Evolutionary conservation across 2,797 vertebrate genomes (phyloP).

Genomic region (Anomalospiza imberbis): DNA sequence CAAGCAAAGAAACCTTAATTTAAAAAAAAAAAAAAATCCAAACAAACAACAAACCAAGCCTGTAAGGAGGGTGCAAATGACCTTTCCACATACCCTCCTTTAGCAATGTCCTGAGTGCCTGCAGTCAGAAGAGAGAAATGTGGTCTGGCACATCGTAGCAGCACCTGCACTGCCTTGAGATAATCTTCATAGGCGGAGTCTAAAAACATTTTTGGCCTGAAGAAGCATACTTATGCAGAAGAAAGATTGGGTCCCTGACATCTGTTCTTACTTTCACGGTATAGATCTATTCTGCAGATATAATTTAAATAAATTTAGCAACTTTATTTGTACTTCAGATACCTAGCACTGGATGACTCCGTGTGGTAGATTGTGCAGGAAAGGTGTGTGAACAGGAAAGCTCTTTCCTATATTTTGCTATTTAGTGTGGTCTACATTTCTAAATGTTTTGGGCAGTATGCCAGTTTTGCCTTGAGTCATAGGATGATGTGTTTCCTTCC

Average conservation of each 20-base stretch:
- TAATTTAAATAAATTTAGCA: background rate
- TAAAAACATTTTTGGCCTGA: background rate
- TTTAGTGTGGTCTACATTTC: background rate
- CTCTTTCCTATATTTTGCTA: background rate
- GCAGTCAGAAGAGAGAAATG: background rate
- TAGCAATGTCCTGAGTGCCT: background rate
- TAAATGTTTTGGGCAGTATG: background rate
- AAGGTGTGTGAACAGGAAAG: background rate
- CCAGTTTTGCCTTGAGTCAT: background rate
- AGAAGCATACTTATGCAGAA: background rate
- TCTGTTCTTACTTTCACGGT: background rate
- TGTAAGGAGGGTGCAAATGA: background rate
- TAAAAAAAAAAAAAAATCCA: background rate
- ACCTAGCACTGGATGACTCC: rapidly evolving
- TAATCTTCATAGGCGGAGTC: background rate
- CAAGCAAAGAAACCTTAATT: background rate
- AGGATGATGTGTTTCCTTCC: background rate
- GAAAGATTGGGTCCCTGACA: background rate
- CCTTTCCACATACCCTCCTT: background rate
- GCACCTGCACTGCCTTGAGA: background rate
- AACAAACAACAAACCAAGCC: background rate
- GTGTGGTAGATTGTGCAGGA: background rate
- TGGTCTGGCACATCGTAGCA: background rate
- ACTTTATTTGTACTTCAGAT: background rate
- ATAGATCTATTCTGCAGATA: background rate